A percentile compares a stretch with the other conserved stretches of the same genome.
These are phyloP conservation scores for Xiphophorus maculatus DNA, from an alignment of 2,113 vertebrate genomes.

Conservation along the genomic window DNA sequence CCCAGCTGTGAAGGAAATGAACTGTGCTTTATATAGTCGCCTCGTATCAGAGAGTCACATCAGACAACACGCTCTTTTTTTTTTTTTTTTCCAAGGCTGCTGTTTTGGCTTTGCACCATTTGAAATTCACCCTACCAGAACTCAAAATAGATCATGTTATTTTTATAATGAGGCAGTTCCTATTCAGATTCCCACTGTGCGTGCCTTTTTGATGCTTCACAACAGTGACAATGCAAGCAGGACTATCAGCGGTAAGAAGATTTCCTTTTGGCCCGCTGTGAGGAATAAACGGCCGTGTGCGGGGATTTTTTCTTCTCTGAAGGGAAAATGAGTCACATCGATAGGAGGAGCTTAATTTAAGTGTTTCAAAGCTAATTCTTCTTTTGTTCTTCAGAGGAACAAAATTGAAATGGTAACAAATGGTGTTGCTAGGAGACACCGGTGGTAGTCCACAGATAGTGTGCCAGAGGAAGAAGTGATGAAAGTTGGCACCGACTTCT, in stretches of 20 bases:
- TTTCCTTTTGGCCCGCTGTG: conserved; percentile 20
- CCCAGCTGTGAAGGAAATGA: conserved; percentile 16
- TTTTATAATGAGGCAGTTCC: not conserved
- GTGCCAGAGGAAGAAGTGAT: conserved; percentile 31
- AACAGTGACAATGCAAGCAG: conserved; percentile 13
- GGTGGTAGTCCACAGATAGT: conserved; percentile 38
- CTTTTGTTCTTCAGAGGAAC: conserved; percentile 61
- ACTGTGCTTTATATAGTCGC: conserved; percentile 3
- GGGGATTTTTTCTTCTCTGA: conserved; percentile 27
- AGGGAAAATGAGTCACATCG: conserved; percentile 32
- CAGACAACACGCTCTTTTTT: conserved; percentile 7
- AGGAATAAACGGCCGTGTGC: conserved; percentile 11
- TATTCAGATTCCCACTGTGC: conserved; percentile 17
- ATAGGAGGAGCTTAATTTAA: conserved; percentile 47
- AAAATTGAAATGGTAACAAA: conserved; percentile 46
- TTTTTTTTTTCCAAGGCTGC: too few relatives aligned
- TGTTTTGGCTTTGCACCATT: conserved; percentile 4
- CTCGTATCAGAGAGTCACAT: conserved; percentile 5
- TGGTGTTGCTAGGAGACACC: conserved; percentile 72
- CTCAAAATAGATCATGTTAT: conserved; percentile 4
- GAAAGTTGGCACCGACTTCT: conserved; percentile 44
- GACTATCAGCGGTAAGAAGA: conserved; percentile 9
- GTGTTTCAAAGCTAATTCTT: conserved; percentile 59
- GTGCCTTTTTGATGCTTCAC: conserved; percentile 18
- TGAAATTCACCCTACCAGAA: not conserved